Evolutionary conservation across 2,888 invertebrate genomes (phyloP).

Genomic region (Perithous albicinctus): DNA sequence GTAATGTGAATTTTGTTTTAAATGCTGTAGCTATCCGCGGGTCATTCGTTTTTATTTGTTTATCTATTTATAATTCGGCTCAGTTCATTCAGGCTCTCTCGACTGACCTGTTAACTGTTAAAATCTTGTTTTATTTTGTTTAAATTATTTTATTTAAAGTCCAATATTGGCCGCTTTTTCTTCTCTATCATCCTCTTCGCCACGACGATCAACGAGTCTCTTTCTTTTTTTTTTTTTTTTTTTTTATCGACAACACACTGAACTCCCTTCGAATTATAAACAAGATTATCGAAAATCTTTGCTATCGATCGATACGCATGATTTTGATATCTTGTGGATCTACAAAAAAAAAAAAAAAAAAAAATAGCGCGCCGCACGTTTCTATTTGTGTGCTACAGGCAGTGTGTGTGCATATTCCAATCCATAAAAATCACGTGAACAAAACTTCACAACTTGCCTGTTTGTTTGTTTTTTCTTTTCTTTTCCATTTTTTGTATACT

Average conservation of each 20-base stretch:
- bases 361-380: neutral
- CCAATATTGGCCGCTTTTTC: constrained; percentile 51
- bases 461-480: constrained; percentile 12
- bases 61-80: constrained; percentile 40
- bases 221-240: too few species aligned
- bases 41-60: constrained; percentile 16
- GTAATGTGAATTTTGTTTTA: neutral
- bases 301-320: constrained; percentile 25
- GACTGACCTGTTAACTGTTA: constrained; percentile 47
- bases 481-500: neutral
- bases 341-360: too few species aligned
- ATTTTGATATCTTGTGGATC: neutral
- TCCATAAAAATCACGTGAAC: constrained; percentile 23
- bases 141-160: constrained; percentile 28
- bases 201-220: neutral
- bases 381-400: constrained; percentile 32
- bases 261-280: neutral
- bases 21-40: constrained; percentile 38
- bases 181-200: constrained; percentile 4
- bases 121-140: constrained; percentile 24
- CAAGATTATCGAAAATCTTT: constrained; percentile 16
- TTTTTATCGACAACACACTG: neutral
- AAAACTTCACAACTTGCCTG: constrained; percentile 30
- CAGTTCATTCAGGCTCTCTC: constrained; percentile 51
- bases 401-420: constrained; percentile 32